Evolutionary conservation across 2,797 vertebrate genomes (phyloP).

Genomic region (Muscicapa comitata): DNA sequence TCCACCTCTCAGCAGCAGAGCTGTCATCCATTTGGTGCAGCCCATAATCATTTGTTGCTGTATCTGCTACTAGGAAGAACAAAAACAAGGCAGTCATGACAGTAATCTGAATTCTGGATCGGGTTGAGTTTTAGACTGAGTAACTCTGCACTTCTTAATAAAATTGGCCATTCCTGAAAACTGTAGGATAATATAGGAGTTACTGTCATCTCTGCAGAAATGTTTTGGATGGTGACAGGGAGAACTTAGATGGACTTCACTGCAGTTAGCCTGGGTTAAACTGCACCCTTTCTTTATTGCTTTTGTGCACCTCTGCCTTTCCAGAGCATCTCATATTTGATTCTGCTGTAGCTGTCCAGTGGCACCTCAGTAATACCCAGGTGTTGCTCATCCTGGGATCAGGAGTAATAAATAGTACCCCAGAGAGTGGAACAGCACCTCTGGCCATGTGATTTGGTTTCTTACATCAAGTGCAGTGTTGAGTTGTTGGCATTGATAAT

Average conservation of each 20-base stretch:
- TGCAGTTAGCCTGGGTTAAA: background rate
- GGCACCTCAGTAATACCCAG: background rate
- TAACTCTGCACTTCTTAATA: background rate
- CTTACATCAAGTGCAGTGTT: fast-evolving
- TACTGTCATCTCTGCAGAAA: background rate
- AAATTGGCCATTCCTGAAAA: background rate
- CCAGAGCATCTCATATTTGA: background rate
- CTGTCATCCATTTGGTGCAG: background rate
- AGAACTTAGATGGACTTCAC: background rate
- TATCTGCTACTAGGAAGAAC: background rate
- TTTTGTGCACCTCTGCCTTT: background rate
- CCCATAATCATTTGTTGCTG: background rate
- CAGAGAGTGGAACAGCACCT: background rate
- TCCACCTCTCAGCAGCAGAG: background rate
- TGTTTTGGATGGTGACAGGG: background rate
- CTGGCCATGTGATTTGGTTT: background rate
- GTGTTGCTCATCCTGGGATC: background rate
- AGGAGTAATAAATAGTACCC: background rate
- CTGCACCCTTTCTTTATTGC: background rate
- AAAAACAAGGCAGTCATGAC: background rate
- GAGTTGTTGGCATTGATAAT: background rate
- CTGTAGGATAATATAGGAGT: background rate
- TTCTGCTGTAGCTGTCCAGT: background rate
- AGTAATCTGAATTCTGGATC: background rate
- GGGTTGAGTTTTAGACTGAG: background rate